phyloP scores from a whole-genome alignment of 2,113 vertebrate species.

The Symphodus melops region DNA sequence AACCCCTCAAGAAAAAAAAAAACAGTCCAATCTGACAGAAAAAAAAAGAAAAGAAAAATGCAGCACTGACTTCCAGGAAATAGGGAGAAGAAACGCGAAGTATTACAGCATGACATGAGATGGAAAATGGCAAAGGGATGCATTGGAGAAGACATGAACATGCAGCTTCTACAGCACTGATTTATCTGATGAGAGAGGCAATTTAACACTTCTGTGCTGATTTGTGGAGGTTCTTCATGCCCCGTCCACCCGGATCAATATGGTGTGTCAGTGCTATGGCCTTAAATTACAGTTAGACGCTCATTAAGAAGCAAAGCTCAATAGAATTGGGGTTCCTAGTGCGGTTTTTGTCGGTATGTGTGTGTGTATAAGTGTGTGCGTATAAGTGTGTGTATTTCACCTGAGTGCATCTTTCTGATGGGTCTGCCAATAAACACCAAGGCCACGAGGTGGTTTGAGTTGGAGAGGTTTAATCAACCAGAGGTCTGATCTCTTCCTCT shows the following conservation, averaged over 20 bases:
- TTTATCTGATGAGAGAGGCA: slow-evolving; percentile 67
- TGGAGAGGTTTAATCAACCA: slow-evolving; percentile 67
- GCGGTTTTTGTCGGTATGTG: slow-evolving; percentile 19
- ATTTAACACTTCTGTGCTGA: slow-evolving; percentile 71
- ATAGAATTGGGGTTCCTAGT: slow-evolving; percentile 43
- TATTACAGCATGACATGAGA: slow-evolving; percentile 42
- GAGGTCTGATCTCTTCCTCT: slow-evolving; percentile 34
- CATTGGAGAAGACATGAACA: slow-evolving; percentile 13
- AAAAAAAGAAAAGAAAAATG: background rate
- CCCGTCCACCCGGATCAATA: slow-evolving; percentile 75
- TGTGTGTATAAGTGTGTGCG: slow-evolving; percentile 14
- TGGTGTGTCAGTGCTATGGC: slow-evolving; percentile 61
- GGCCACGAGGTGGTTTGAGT: slow-evolving; percentile 61
- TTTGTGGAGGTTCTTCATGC: slow-evolving; percentile 77
- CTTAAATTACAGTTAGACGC: slow-evolving; percentile 76
- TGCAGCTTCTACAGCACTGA: slow-evolving; percentile 31
- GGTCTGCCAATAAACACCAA: slow-evolving; percentile 71
- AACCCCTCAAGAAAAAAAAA: background rate
- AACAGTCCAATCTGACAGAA: background rate
- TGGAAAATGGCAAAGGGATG: slow-evolving; percentile 27
- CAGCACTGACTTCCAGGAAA: slow-evolving; percentile 15
- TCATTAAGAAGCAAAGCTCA: slow-evolving; percentile 71
- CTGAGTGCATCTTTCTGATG: slow-evolving; percentile 59
- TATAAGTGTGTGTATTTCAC: slow-evolving; percentile 31
- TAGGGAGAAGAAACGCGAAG: slow-evolving; percentile 23